Evolutionary conservation across 2,888 invertebrate genomes (phyloP), one percentile per base, ranked within the genome.

Genomic region (Dysmachus trigonus): DNA sequence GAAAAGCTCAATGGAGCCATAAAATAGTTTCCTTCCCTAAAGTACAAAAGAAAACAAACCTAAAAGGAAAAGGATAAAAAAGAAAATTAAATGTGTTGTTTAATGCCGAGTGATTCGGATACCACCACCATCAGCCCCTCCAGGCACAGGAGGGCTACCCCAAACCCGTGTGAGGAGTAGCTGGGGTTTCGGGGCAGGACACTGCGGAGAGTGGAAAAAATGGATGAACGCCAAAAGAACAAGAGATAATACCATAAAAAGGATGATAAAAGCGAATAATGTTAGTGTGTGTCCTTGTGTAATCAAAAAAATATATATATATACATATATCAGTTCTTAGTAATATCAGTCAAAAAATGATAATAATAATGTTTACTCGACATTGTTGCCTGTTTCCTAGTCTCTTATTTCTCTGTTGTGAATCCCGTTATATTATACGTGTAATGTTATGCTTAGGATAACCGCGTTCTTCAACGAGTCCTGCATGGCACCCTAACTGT

Each of bases 251-350:
- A n/a, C n/a, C n/a, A n/a, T 79, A 51, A 41, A 79, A 31, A 47
- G 79, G 79, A 79, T 79, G 79, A 79, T 79, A 79, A 79, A 79
- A 79, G 27, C 79, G 30, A 79, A 79, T 79, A 79, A 79, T 79
- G 79, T 79, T 79, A 79, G 79, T 79, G 79, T 79, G 79, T 79
- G 79, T 79, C 79, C 31, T 79, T 79, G 79, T 79, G 79, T 47
- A 51, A 30, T 15, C 6, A 31, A 47, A 51, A 76, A 38, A 10
- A 38, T 3, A 41, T 3, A 41, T 10, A 41, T 41, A 35, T 51
- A 51, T 27, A 0, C 8, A 27, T 31, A 27, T 72, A 31, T 72
- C 31, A 31, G 33, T 72, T 15, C 10, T 10, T 35, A 74, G 74
- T 74, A 74, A 74, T n/a, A n/a, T 35, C 33, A 47, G 47, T n/a